phyloP scores from a whole-genome alignment of 2,797 vertebrate genomes.

The Okamejei kenojei region DNA sequence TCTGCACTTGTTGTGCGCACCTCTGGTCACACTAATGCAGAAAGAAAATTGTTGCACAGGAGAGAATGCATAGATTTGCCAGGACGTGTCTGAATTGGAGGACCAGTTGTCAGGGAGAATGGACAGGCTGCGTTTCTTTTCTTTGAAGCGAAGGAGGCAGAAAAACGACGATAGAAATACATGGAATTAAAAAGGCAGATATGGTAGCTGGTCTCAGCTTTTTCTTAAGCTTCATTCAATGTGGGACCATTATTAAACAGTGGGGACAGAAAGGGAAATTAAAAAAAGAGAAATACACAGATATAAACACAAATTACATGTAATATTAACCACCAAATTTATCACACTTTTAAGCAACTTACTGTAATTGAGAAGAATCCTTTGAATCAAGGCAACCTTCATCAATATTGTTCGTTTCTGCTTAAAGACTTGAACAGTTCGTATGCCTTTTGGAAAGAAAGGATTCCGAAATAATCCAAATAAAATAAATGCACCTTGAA shows the following conservation, averaged over 20 bases:
- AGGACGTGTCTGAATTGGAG: too few species aligned
- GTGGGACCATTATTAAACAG: background rate
- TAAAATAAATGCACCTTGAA: conserved; percentile 80
- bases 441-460: conserved; percentile 80
- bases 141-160: too few species aligned
- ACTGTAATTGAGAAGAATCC: conserved; percentile 85
- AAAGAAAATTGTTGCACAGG: too few species aligned
- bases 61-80: too few species aligned
- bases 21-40: too few species aligned
- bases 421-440: conserved; percentile 72
- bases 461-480: conserved; percentile 87
- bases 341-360: conserved; percentile 46
- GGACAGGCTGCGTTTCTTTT: too few species aligned
- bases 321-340: background rate
- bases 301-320: background rate
- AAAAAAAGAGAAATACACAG: background rate
- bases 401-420: conserved; percentile 71
- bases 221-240: background rate
- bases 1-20: too few species aligned
- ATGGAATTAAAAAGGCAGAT: too few species aligned
- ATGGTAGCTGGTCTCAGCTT: background rate
- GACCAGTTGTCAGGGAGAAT: too few species aligned
- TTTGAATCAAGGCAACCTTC: conserved; percentile 70
- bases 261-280: background rate
- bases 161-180: too few species aligned